Percentiles rank a stretch among this genome's conserved stretches.
Evolutionary conservation across 2,888 invertebrate genomes (phyloP).

Genomic region (Hyposoter didymator): DNA sequence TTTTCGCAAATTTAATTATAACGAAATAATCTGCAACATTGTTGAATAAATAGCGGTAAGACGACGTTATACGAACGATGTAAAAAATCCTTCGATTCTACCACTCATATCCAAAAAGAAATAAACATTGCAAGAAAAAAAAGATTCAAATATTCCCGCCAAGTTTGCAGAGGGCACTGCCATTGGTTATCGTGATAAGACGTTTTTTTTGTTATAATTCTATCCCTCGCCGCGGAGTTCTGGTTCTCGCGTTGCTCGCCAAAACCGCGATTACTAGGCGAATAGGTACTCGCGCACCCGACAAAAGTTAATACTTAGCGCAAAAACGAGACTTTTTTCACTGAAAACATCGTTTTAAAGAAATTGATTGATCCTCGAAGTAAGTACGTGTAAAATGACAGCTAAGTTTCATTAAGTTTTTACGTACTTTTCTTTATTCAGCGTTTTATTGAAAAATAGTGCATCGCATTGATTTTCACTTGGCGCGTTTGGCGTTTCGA

Average conservation of each 20-base stretch:
- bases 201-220: not conserved
- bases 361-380: not conserved
- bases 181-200: not conserved
- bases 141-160: slow-evolving; percentile 3
- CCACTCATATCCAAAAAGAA: too few species aligned
- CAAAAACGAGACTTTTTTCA: not conserved
- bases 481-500: slow-evolving; percentile 37
- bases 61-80: not conserved
- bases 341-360: not conserved
- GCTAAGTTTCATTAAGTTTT: not conserved
- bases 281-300: not conserved
- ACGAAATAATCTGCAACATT: not conserved
- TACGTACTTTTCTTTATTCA: not conserved
- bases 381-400: not conserved
- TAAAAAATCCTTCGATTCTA: not conserved
- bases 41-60: not conserved
- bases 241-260: not conserved
- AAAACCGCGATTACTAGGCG: not conserved
- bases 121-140: too few species aligned
- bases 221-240: not conserved
- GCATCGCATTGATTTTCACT: slow-evolving; percentile 44
- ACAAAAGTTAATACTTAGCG: not conserved
- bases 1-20: not conserved
- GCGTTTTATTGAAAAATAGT: slow-evolving; percentile 3
- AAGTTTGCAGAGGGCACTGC: not conserved